Conservation (phyloP, 1,140 invertebrate species). For the Theocolax elegans region DNA sequence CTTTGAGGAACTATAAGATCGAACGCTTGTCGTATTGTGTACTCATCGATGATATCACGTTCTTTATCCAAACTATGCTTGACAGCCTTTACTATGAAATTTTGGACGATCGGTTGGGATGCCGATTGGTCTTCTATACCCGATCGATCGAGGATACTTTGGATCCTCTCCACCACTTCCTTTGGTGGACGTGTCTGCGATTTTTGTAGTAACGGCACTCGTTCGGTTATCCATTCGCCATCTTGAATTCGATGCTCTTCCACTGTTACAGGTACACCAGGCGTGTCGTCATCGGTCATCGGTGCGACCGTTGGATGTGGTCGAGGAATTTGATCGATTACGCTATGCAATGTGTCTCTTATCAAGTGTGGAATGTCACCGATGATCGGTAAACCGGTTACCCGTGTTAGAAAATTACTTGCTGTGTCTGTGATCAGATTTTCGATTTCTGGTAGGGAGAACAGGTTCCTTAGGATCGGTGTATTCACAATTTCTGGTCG, state of each 20-base stretch:
- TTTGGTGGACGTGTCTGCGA: background rate
- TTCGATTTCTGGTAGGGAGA: slow-evolving; percentile 51
- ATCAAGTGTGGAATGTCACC: slow-evolving; percentile 26
- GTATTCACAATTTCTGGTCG: slow-evolving; percentile 49
- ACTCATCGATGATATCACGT: slow-evolving; percentile 42
- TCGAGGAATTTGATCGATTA: slow-evolving; percentile 21
- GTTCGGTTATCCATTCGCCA: background rate
- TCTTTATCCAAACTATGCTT: slow-evolving; percentile 43
- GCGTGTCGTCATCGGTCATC: background rate
- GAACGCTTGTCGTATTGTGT: slow-evolving; percentile 44
- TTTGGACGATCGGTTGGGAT: slow-evolving; percentile 45
- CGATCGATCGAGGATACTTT: slow-evolving; percentile 46
- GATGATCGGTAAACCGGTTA: slow-evolving; percentile 30
- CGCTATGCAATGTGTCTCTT: slow-evolving; percentile 36
- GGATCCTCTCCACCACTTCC: slow-evolving; percentile 30
- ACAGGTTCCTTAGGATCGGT: slow-evolving; percentile 49
- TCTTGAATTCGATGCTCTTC: background rate
- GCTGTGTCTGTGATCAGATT: slow-evolving; percentile 47
- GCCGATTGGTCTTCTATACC: slow-evolving; percentile 44
- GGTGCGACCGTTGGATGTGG: background rate
- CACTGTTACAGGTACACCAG: background rate
- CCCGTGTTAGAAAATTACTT: slow-evolving; percentile 41
- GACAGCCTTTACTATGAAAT: slow-evolving; percentile 54
- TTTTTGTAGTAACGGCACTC: background rate
- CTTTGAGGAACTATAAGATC: slow-evolving; percentile 43